Evolutionary conservation across 2,888 invertebrate genomes (phyloP).

Genomic region (Chelonus formosanus): DNA sequence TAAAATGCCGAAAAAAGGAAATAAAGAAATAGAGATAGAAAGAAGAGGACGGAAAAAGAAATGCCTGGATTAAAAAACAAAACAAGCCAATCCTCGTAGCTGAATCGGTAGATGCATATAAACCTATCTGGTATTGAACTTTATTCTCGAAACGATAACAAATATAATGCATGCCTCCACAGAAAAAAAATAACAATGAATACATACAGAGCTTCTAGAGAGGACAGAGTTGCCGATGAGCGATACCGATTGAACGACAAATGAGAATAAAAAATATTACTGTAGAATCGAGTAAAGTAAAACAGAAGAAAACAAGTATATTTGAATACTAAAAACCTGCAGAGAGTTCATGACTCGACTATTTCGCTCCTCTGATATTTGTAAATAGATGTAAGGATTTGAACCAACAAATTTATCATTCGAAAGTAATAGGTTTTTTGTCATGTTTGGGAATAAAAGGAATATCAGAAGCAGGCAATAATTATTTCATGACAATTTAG

Average conservation of each 20-base stretch:
- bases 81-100: slow-evolving; percentile 14
- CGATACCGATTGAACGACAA: slow-evolving; percentile 31
- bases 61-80: slow-evolving; percentile 9
- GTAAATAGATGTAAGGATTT: slow-evolving; percentile 3
- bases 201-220: background rate
- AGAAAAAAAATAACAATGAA: slow-evolving; percentile 22
- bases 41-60: background rate
- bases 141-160: slow-evolving; percentile 27
- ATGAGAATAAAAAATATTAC: slow-evolving; percentile 8
- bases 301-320: slow-evolving; percentile 7
- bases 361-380: slow-evolving; percentile 3
- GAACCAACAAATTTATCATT: background rate
- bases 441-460: too few species aligned
- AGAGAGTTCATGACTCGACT: slow-evolving; percentile 3
- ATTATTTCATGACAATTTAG: too few species aligned
- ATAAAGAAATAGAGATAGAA: background rate
- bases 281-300: slow-evolving; percentile 1
- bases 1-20: slow-evolving; percentile 7
- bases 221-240: slow-evolving; percentile 1
- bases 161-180: slow-evolving; percentile 17
- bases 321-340: slow-evolving; percentile 1
- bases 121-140: slow-evolving; percentile 12
- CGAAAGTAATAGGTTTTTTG: background rate
- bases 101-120: slow-evolving; percentile 4
- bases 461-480: too few species aligned